phyloP scores from a whole-genome alignment of 2,888 invertebrate species.

The Drosophila kanekoi region DNA sequence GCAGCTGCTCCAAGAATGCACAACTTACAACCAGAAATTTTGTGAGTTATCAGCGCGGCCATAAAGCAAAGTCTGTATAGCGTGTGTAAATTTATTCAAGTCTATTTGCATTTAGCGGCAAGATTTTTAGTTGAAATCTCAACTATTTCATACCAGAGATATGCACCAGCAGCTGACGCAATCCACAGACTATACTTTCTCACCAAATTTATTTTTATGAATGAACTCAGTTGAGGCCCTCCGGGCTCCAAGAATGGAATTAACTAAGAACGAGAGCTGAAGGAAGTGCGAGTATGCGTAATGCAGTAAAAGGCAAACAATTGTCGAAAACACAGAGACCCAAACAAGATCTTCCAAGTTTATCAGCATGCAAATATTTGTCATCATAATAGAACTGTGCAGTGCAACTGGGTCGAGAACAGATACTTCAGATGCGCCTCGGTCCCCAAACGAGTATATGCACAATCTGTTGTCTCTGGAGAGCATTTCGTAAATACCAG shows the following conservation, averaged over 20 bases:
- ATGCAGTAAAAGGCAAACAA: slow-evolving; percentile 80
- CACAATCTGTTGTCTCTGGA: slow-evolving; percentile 11
- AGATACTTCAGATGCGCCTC: slow-evolving; percentile 9
- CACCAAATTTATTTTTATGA: slow-evolving; percentile 70
- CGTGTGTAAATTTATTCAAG: slow-evolving; percentile 55
- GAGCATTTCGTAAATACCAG: slow-evolving; percentile 35
- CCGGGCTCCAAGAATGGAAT: neutral
- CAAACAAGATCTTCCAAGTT: slow-evolving; percentile 46
- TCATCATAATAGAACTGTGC: slow-evolving; percentile 36
- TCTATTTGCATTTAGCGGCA: slow-evolving; percentile 75
- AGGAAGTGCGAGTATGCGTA: slow-evolving; percentile 82
- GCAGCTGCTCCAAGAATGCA: slow-evolving; percentile 54
- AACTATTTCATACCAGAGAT: slow-evolving; percentile 47
- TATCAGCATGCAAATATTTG: slow-evolving; percentile 68
- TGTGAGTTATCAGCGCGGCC: slow-evolving; percentile 53
- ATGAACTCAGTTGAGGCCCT: slow-evolving; percentile 58
- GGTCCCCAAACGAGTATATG: neutral
- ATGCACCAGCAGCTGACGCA: slow-evolving; percentile 35
- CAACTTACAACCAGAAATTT: slow-evolving; percentile 18
- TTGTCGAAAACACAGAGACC: slow-evolving; percentile 25
- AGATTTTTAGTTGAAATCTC: slow-evolving; percentile 52
- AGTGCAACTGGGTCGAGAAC: slow-evolving; percentile 66
- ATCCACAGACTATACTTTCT: slow-evolving; percentile 43
- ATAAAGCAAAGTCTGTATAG: slow-evolving; percentile 30
- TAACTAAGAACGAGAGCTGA: slow-evolving; percentile 1